Evolutionary conservation across 1,140 invertebrate species (phyloP).

Genomic region (Micrasema minimum): DNA sequence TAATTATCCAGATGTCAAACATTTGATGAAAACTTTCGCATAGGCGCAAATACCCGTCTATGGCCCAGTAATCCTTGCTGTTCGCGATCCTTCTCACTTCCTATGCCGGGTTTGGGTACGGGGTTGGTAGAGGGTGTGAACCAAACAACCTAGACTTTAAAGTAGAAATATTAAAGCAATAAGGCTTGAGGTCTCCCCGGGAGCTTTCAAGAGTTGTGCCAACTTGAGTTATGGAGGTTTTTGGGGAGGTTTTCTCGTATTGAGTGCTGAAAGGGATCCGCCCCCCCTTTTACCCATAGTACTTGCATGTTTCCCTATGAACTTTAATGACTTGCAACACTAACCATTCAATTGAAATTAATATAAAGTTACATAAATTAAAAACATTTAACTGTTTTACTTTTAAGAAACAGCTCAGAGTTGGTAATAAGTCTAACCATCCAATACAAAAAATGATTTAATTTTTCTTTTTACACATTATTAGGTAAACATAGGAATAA

Average conservation of each 20-base stretch:
- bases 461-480: no score
- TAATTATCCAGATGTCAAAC: conserved; percentile 43
- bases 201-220: conserved; percentile 53
- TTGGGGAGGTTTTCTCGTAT: conserved; percentile 41
- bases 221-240: conserved; percentile 53
- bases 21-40: conserved; percentile 51
- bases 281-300: conserved; percentile 24
- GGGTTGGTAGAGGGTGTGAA: conserved; percentile 38
- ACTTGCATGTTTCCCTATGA: conserved; percentile 36
- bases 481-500: no score
- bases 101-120: not conserved
- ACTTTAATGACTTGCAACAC: conserved; percentile 42
- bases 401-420: no score
- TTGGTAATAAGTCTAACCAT: no score
- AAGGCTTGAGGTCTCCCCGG: conserved; percentile 53
- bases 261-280: conserved; percentile 44
- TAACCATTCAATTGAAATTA: conserved; percentile 25
- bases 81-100: conserved; percentile 18
- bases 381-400: no score
- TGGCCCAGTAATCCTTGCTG: conserved; percentile 42
- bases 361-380: no score
- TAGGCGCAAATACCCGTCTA: conserved; percentile 24
- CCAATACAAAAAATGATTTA: no score
- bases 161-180: conserved; percentile 55
- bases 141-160: conserved; percentile 50